Conservation (phyloP, 2,888 invertebrate species). For the Tridacna crocea region DNA sequence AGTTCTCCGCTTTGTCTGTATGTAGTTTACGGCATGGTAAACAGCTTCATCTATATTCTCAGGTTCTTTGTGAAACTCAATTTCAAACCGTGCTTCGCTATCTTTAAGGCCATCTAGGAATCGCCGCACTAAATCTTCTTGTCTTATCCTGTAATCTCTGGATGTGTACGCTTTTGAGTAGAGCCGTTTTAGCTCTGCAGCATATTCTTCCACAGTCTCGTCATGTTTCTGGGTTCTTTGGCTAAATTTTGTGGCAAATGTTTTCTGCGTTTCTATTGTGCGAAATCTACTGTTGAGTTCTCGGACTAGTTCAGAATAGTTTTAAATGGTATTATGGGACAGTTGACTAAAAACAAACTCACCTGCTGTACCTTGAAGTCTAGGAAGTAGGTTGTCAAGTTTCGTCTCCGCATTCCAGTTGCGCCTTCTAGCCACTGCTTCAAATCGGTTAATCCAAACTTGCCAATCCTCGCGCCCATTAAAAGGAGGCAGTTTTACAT, state of each 20-base stretch:
- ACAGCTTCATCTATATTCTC: constrained; percentile 45
- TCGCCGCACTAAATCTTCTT: constrained; percentile 44
- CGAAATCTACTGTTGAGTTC: constrained; percentile 51
- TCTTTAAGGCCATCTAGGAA: constrained; percentile 49
- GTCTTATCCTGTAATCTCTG: constrained; percentile 34
- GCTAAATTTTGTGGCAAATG: constrained; percentile 47
- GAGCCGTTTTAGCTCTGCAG: constrained; percentile 47
- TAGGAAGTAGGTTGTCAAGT: constrained; percentile 45
- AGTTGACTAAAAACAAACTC: constrained; percentile 55
- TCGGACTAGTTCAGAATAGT: constrained; percentile 33
- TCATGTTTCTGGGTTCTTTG: constrained; percentile 36
- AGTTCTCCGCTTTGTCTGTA: constrained; percentile 2
- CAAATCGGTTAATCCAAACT: constrained; percentile 47
- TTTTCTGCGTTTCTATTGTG: constrained; percentile 47
- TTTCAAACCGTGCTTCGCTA: constrained; percentile 30
- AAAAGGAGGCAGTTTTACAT: constrained; percentile 36
- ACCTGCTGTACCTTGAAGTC: constrained; percentile 48
- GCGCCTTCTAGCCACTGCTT: constrained; percentile 35
- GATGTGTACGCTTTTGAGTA: constrained; percentile 55
- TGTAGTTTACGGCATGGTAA: constrained; percentile 30
- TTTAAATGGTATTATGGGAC: not conserved
- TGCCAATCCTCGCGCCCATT: constrained; percentile 48
- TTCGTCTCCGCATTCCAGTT: constrained; percentile 32
- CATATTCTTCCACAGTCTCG: constrained; percentile 52
- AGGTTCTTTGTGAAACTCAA: constrained; percentile 46